Evolutionary conservation across 2,888 invertebrate genomes (phyloP).

Genomic region (Drosophila longiperda): DNA sequence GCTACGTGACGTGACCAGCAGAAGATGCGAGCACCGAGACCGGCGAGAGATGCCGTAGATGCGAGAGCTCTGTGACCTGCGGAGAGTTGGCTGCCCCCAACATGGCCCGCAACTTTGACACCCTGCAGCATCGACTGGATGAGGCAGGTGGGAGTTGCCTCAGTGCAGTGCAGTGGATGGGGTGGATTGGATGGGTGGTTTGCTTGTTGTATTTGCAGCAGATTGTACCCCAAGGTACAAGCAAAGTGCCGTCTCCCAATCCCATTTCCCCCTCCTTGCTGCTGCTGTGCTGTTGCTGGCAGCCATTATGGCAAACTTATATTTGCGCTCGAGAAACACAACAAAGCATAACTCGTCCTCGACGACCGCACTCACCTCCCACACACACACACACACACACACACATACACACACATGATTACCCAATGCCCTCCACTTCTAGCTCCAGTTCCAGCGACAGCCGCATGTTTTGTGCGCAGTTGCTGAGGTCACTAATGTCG

Average conservation of each 20-base stretch:
- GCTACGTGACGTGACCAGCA: slow-evolving; percentile 67
- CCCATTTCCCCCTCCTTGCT: slow-evolving; percentile 7
- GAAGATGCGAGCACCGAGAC: slow-evolving; percentile 58
- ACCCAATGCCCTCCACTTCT: slow-evolving; percentile 14
- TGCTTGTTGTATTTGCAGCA: slow-evolving; percentile 65
- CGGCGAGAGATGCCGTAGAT: slow-evolving; percentile 25
- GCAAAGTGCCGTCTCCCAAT: slow-evolving; percentile 37
- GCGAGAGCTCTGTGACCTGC: slow-evolving; percentile 43
- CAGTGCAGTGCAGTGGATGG: slow-evolving; percentile 4
- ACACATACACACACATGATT: slow-evolving; percentile 25
- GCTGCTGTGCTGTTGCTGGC: slow-evolving; percentile 62
- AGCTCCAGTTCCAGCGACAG: slow-evolving; percentile 24
- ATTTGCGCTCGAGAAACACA: slow-evolving; percentile 72
- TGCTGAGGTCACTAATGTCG: slow-evolving; percentile 82
- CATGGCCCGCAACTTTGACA: slow-evolving; percentile 71
- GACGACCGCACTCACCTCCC: background rate
- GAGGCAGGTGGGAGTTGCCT: slow-evolving; percentile 1
- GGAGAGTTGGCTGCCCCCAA: slow-evolving; percentile 40
- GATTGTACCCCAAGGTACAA: slow-evolving; percentile 78
- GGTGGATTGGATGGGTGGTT: slow-evolving; percentile 10
- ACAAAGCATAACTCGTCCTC: slow-evolving; percentile 59
- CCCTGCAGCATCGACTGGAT: slow-evolving; percentile 43
- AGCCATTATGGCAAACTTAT: slow-evolving; percentile 80
- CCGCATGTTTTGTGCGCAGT: slow-evolving; percentile 71
- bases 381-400: background rate